Evolutionary conservation across 30 jellyfish, hydroid and myxozoan genomes (phyloP).

Genomic region (Calvadosia cruxmelitensis): DNA sequence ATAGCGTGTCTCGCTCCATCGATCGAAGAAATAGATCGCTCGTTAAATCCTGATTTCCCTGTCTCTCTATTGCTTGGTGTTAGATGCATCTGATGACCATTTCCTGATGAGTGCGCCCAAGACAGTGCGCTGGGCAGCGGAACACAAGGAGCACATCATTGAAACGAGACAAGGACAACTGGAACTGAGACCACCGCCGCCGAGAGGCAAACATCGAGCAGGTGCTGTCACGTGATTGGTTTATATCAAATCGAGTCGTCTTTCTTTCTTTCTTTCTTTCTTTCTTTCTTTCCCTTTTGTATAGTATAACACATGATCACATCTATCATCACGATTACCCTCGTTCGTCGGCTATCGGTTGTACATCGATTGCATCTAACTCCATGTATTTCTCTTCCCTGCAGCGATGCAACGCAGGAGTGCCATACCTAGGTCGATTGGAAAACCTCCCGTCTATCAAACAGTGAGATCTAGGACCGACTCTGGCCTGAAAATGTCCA

Average conservation of each 20-base stretch:
- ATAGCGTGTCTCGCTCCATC: no score
- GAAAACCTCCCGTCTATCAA: constrained; percentile 27
- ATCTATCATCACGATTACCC: no score
- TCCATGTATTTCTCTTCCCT: no score
- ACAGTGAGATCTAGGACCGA: constrained; percentile 73
- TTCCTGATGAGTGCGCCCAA: constrained; percentile 39
- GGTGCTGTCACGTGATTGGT: constrained; percentile 10
- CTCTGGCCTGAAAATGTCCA: constrained; percentile 55
- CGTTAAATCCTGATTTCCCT: no score
- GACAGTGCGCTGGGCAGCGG: constrained; percentile 92
- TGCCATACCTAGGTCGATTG: constrained; percentile 50
- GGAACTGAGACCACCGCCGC: constrained; percentile 19
- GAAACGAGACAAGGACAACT: constrained; percentile 44
- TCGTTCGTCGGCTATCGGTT: no score
- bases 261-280: no score
- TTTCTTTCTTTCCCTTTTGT: no score
- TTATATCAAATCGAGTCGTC: no score
- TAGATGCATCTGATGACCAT: not conserved
- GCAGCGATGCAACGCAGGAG: constrained; percentile 11
- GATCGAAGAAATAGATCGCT: no score
- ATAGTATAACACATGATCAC: no score
- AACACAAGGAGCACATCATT: constrained; percentile 65
- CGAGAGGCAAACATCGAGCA: constrained; percentile 29
- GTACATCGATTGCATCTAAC: no score
- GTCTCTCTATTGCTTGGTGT: no score